Evolutionary conservation across 1,140 invertebrate genomes (phyloP), one percentile per base, ranked within the genome.

Genomic region (Ips nitidus): DNA sequence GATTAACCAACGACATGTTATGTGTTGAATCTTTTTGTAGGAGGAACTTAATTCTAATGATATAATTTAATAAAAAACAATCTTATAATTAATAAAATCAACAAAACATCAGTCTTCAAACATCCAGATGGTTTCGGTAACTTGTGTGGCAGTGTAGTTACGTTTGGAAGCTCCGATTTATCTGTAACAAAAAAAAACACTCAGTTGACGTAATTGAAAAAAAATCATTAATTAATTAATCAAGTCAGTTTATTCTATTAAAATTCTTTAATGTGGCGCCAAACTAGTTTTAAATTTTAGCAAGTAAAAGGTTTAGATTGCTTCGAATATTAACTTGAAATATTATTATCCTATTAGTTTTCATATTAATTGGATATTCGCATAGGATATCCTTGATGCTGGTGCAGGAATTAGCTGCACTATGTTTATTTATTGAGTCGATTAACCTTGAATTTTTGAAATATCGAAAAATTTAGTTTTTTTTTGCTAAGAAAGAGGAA

Each of bases 31-130:
- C 42, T 42, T 73, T 73, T 67, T 71, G 73, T 72, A 73, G 69
- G 69, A 77, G 75, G 72, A 77, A 76, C 76, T 77, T 76, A 76
- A 7, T 75, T 43, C 76, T 78, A 78, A 56, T 42, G 47, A 76
- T 77, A 79, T 79, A 79, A 79, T 78, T 78, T 78, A 78, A 78
- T 74, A 78, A 77, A 77, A 78, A 77, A 77, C 71, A 75, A 73
- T 73, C 71, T 75, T 70, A 76, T 77, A 77, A 76, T 74, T 78
- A 77, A 76, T 77, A 79, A 79, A 79, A 79, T 76, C 75, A 78
- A 78, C 77, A 79, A 79, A 73, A 75, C 75, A 78, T 79, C 78
- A 79, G 78, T 79, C 78, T 79, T 79, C 71, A 75, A 75, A 75
- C 76, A 77, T 78, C 77, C 77, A 76, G 72, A 75, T 74, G 69